phyloP scores from a whole-genome alignment of 2,888 invertebrate genomes.

The Bedellia somnulentella region DNA sequence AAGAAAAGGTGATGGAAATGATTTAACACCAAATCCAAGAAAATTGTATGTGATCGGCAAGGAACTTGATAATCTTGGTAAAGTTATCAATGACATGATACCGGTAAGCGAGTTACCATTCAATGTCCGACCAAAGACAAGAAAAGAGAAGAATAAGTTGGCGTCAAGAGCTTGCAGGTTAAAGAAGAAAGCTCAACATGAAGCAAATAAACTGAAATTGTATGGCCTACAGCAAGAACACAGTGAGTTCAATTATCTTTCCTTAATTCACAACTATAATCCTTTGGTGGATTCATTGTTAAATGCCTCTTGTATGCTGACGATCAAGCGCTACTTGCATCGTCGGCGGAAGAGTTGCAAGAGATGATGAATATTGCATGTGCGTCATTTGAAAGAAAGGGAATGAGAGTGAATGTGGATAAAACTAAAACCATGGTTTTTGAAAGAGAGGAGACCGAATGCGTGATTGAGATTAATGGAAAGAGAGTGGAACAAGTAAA shows the following conservation, averaged over 20 bases:
- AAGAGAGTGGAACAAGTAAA: too few relatives aligned
- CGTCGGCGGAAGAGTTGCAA: too few relatives aligned
- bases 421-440: too few relatives aligned
- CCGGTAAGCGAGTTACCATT: conserved; percentile 92
- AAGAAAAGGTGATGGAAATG: conserved; percentile 96
- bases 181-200: conserved; percentile 99
- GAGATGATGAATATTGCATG: too few relatives aligned
- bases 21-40: conserved; percentile 91
- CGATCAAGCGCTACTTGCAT: too few relatives aligned
- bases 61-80: conserved; percentile 87
- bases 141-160: conserved; percentile 96
- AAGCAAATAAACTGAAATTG: conserved; percentile 96
- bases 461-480: too few relatives aligned
- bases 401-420: too few relatives aligned
- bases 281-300: too few relatives aligned
- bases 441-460: too few relatives aligned
- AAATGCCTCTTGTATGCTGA: too few relatives aligned
- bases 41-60: conserved; percentile 90
- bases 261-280: too few relatives aligned
- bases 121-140: conserved; percentile 85
- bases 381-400: too few relatives aligned
- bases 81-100: conserved; percentile 93
- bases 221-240: conserved; percentile 93
- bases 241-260: conserved; percentile 70
- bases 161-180: conserved; percentile 95